phyloP scores from a whole-genome alignment of 2,888 invertebrate genomes.

The Lasius fuliginosus region DNA sequence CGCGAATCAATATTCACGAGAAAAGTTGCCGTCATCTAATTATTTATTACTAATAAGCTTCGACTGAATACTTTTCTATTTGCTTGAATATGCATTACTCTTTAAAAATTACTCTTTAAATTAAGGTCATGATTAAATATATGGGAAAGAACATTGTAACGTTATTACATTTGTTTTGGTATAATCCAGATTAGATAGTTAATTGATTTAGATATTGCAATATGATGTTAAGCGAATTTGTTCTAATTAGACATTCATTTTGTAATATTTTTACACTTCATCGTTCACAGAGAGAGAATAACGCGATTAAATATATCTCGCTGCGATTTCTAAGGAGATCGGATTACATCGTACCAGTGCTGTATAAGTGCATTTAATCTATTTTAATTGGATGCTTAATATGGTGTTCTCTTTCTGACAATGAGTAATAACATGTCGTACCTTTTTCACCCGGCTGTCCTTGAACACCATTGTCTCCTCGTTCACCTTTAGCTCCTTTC shows the following conservation, averaged over 20 bases:
- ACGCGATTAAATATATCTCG: slow-evolving; percentile 14
- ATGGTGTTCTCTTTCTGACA: background rate
- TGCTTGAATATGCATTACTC: background rate
- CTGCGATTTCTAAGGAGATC: slow-evolving; percentile 57
- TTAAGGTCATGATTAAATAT: background rate
- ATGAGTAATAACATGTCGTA: slow-evolving; percentile 26
- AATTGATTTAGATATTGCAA: slow-evolving; percentile 18
- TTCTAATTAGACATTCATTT: slow-evolving; percentile 1
- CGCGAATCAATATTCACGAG: background rate
- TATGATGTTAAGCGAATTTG: background rate
- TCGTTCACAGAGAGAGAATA: background rate
- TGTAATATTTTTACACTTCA: background rate
- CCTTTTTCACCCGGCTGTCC: slow-evolving; percentile 68
- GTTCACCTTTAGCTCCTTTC: slow-evolving; percentile 81
- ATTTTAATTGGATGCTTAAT: background rate
- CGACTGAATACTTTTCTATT: background rate
- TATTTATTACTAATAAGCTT: background rate
- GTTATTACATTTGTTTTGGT: background rate
- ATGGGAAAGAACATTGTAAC: background rate
- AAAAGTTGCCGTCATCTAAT: background rate
- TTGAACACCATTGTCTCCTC: slow-evolving; percentile 70
- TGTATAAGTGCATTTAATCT: slow-evolving; percentile 16
- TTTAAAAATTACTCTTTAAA: background rate
- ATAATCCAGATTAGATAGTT: background rate
- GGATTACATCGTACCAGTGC: slow-evolving; percentile 42